Evolutionary conservation across 2,888 invertebrate species (phyloP), one percentile per base, ranked within the genome.

Genomic region (Alloplasta piceator): DNA sequence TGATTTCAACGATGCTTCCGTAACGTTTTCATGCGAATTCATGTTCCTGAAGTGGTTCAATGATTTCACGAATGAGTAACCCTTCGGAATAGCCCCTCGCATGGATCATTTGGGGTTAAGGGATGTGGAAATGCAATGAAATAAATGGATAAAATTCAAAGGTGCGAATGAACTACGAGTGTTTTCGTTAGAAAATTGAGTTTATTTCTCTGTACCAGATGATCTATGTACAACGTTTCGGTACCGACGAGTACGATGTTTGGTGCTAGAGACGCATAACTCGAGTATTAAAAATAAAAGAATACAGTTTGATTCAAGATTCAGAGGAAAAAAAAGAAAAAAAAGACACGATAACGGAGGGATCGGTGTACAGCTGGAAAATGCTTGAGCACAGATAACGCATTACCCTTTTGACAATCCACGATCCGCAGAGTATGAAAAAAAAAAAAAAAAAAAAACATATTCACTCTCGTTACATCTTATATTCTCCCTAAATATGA

Each of bases 141-240:
- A 26, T 26, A 26, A 26, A 12, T 38, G 58, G 66, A 48, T 46
- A 58, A 66, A 79, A 76, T 14, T 75, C 72, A 72, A 26, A 26
- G 26, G 26, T 26, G n/a, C 56, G 12, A 74, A 60, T 43, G 71
- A 63, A 60, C 50, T 71, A 56, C 56, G 39, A 58, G 5, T 6
- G 50, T 66, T 39, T 90, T 92, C 90, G 89, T 92, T 91, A 91
- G 89, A 91, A 92, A 92, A 91, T 26, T 91, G 91, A 91, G 91
- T 92, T 92, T 92, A 92, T 92, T 91, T 91, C 90, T 90, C 91
- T 88, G 89, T 91, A 91, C 91, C 92, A 90, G 89, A 91, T 90
- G 90, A 87, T 89, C 88, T 91, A 90, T 91, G 90, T 92, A 92
- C 91, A 91, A 90, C 89, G 87, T 90, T 90, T 90, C 89, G 90